Percentiles rank a stretch among this genome's conserved stretches.
These are phyloP conservation scores for Subanguina moxae DNA, from an alignment of 1,140 invertebrate species.

Conservation along the genomic window DNA sequence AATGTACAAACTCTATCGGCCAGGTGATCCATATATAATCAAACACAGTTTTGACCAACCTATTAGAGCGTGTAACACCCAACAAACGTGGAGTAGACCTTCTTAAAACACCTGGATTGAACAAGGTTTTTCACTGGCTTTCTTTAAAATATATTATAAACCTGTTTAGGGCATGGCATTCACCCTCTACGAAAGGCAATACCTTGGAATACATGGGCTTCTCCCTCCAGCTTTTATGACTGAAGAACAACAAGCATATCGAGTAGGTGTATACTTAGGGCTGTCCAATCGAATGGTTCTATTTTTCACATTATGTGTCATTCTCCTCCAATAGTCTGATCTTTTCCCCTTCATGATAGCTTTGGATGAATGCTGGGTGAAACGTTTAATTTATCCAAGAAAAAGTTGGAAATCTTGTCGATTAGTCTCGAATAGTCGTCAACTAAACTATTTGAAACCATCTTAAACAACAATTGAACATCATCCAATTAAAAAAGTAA, in stretches of 20 bases:
- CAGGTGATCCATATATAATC: background rate
- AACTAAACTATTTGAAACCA: too few relatives aligned
- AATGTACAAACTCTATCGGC: conserved; percentile 42
- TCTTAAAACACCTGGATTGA: conserved; percentile 50
- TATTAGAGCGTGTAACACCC: conserved; percentile 49
- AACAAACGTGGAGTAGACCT: conserved; percentile 55
- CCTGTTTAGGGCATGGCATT: conserved; percentile 81
- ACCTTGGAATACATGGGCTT: conserved; percentile 85
- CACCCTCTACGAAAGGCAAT: conserved; percentile 80
- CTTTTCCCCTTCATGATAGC: too few relatives aligned
- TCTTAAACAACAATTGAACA: too few relatives aligned
- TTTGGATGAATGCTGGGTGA: too few relatives aligned
- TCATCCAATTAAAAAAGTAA: too few relatives aligned
- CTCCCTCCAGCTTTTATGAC: conserved; percentile 85
- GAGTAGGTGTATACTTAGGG: too few relatives aligned
- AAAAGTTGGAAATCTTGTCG: too few relatives aligned
- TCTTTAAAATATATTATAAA: background rate
- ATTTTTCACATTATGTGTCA: background rate
- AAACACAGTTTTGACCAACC: too few relatives aligned
- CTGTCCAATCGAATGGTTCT: too few relatives aligned
- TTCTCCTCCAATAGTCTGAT: too few relatives aligned
- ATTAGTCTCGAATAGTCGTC: too few relatives aligned
- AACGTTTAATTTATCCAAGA: too few relatives aligned
- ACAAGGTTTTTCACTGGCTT: conserved; percentile 43
- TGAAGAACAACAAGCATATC: conserved; percentile 81